phyloP scores from a whole-genome alignment of 2,888 invertebrate genomes.

The Nysson spinosus region DNA sequence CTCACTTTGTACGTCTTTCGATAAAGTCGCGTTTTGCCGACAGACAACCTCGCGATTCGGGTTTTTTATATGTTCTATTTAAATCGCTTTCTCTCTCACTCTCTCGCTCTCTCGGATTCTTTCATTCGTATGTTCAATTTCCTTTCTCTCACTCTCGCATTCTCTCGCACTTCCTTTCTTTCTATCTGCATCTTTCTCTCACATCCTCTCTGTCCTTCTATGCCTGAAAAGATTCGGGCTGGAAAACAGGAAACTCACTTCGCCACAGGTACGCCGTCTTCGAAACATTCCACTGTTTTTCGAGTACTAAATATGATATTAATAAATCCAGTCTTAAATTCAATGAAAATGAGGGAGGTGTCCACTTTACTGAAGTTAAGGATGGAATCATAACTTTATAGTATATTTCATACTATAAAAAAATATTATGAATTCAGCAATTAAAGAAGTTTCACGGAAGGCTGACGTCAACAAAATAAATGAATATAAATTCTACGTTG shows the following conservation, averaged over 20 bases:
- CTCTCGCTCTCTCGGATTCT: conserved; percentile 11
- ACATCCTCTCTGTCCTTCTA: conserved; percentile 8
- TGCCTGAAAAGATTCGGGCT: conserved; percentile 28
- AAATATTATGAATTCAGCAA: too few relatives aligned
- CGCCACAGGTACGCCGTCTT: conserved; percentile 12
- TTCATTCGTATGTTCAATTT: neutral
- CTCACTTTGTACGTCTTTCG: conserved; percentile 64
- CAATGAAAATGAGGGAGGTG: too few relatives aligned
- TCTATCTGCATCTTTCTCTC: too few relatives aligned
- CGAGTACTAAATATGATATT: too few relatives aligned
- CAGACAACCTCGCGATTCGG: conserved; percentile 46
- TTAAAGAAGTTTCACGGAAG: too few relatives aligned
- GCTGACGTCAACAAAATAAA: too few relatives aligned
- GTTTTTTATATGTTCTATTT: conserved; percentile 21
- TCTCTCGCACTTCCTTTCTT: conserved; percentile 4
- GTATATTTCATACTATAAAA: too few relatives aligned
- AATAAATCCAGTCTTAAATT: too few relatives aligned
- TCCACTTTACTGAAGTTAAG: too few relatives aligned
- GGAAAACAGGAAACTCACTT: conserved; percentile 38
- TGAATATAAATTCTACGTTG: too few relatives aligned
- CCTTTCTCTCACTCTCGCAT: conserved; percentile 3
- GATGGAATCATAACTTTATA: too few relatives aligned
- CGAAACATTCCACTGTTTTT: too few relatives aligned
- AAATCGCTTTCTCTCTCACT: neutral
- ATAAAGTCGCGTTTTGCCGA: conserved; percentile 51